Base-by-base conservation (phyloP, 2,888 invertebrate genomes). In the Erebia aethiops region DNA sequence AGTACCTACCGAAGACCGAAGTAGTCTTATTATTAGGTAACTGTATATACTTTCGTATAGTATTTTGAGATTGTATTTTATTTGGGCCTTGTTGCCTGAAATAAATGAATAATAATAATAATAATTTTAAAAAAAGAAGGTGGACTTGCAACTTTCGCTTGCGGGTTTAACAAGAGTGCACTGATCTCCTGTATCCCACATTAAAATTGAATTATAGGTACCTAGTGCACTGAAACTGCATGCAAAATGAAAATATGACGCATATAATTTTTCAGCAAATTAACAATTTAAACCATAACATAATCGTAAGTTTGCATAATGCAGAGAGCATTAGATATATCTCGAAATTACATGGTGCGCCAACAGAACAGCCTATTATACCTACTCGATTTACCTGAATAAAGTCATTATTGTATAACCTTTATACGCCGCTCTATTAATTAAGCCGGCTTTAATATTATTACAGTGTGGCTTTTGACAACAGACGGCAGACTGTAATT, bases 361-460 rank as follows among this genome's bases (percentile, higher is more conserved):
- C 46, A 46, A 18, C 18, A 52, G 26, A 64, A 16, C 52, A 56
- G 35, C n/a, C 58, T 67, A 58, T 67, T 58, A 67, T 67, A 58
- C n/a, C n/a, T n/a, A n/a, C 57, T 57, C 57, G 67, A 67, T 67
- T 70, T 70, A 70, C 51, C 58, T 65, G 57, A 70, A 70, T 70
- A 64, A 58, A 70, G 58, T 52, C 41, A 65, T 51, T 49, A 58
- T 60, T 43, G 58, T 60, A 41, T 70, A 70, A 65, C 70, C 70
- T 70, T 70, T 70, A 65, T 54, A 65, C 35, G 58, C 67, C 58
- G 58, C 58, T 67, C 58, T 58, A 67, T 67, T 67, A 67, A 67
- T 67, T 58, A 58, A 67, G 16, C 26, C 58, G 26, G n/a, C 58
- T 67, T 14, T n/a, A 49, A 67, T 65, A 65, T 41, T 67, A 67